Conservation (phyloP, 2,113 vertebrate species). For the Sander vitreus region DNA sequence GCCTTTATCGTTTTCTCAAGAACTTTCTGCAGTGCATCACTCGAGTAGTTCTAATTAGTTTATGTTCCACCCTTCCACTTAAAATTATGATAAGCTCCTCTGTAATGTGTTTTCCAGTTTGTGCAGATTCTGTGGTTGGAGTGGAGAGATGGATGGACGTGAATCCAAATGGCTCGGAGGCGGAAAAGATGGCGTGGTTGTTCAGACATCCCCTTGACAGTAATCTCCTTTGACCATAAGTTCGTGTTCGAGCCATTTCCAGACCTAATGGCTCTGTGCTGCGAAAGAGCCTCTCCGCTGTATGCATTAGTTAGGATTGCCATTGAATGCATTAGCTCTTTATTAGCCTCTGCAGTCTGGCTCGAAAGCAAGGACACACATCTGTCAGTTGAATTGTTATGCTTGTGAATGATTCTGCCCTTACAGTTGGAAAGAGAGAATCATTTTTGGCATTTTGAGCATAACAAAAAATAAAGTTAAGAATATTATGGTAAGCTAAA, state of each 20-base stretch:
- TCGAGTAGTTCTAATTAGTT: neutral
- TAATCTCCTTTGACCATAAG: neutral
- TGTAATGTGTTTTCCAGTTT: conserved; percentile 35
- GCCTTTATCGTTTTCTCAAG: no score
- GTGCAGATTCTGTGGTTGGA: neutral
- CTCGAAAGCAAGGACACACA: neutral
- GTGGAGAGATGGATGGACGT: conserved; percentile 1
- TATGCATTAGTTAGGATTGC: conserved; percentile 18
- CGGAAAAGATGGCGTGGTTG: neutral
- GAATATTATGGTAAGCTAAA: neutral
- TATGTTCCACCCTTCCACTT: no score
- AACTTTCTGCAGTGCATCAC: neutral
- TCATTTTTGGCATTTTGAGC: neutral
- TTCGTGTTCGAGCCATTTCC: conserved; percentile 14
- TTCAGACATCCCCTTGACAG: conserved; percentile 12
- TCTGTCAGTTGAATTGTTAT: neutral
- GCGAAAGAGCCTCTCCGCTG: conserved; percentile 19
- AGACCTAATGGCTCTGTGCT: conserved; percentile 35
- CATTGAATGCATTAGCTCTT: neutral
- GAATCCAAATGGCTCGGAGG: neutral
- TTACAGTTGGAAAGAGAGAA: neutral
- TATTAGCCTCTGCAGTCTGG: neutral
- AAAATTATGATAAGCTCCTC: no score
- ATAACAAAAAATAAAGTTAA: neutral
- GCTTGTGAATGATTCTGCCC: no score